Evolutionary conservation across 2,113 vertebrate species (phyloP), one percentile per base, ranked within the genome.

Genomic region (Sula dactylatra): DNA sequence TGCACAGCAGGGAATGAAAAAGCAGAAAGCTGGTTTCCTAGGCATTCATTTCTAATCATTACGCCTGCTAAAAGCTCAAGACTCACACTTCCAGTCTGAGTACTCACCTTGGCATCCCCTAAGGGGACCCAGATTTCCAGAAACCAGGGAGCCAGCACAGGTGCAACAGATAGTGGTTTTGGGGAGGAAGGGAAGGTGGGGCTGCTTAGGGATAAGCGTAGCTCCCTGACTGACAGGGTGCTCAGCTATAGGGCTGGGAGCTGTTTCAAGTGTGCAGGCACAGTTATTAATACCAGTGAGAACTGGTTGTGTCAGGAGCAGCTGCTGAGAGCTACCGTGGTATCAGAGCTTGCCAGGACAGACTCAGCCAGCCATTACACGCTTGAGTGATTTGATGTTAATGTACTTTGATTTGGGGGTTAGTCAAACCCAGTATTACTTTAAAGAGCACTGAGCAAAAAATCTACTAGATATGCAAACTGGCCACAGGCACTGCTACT

Each of bases 291-390:
- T 40, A n/a, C 31, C 72, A 58, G 78, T 12, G 67, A 67, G 93
- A 94, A 97, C 83, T 81, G 83, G n/a, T 40, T 90, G 87, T 94
- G 92, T 94, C 87, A 93, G 91, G 85, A 96, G 88, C 95, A 97
- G 94, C 89, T 97, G 94, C 87, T 96, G 87, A 82, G 81, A 90
- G 89, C 91, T 70, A 22, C 62, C 8, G 3, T 1, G 26, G 49
- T 61, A 9, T 56, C 77, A 78, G 85, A 36, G 73, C 78, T 69
- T 82, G 88, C 92, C 66, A 93, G 91, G 85, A 59, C 81, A 86
- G 45, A 24, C 69, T 79, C 65, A 59, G 93, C 82, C 59, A 88
- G 73, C 82, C 82, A 76, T 86, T 92, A 80, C 79, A 90, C 1
- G 91, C 91, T 62, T 64, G 47, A 89, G 74, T 0, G 0, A 56